Evolutionary conservation across 1,140 invertebrate species (phyloP), one percentile per base, ranked within the genome.

Genomic region (Hyphantria cunea): DNA sequence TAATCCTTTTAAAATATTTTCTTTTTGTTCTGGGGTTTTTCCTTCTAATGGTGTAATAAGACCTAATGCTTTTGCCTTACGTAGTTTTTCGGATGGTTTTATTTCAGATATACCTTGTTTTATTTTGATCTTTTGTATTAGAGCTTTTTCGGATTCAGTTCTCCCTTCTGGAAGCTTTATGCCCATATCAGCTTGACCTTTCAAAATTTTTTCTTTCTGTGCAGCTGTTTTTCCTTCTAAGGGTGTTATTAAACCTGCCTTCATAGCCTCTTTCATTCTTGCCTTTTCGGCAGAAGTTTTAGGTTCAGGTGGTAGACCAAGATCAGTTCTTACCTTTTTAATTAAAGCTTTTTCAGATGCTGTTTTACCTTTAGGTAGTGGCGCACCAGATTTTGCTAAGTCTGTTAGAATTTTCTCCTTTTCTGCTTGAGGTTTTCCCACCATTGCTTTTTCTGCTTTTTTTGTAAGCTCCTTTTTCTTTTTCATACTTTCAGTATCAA

Each of bases 321-420:
- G 4, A 17, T 72, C 63, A 65, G 55, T 73, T 52, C 68, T 39
- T n/a, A 72, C 64, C 34, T 71, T 75, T 42, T 72, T 44, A 9
- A 77, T 58, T n/a, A 82, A n/a, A 39, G 72, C 71, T 54, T 72
- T 73, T 70, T 80, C 75, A 8, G 75, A 80, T 0, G 63, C 44
- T 9, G 75, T 72, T 68, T 73, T 76, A 7, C 55, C 65, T 62
- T 68, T 54, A 8, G 78, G 78, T 13, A 80, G 39, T 17, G 74
- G 75, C 33, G 70, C 49, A 10, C 72, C 75, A 11, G 65, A 25
- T 37, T 53, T 70, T 13, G 67, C 70, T 33, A 80, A 64, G 6
- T 67, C 70, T 72, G 51, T 74, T 0, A 80, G 12, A 14, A 74
- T 73, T 50, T 76, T 68, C 59, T 80, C 74, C 66, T 74, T 74